Evolutionary conservation across 2,888 invertebrate genomes (phyloP), one percentile per base, ranked within the genome.

Genomic region (Saturnia pavonia): DNA sequence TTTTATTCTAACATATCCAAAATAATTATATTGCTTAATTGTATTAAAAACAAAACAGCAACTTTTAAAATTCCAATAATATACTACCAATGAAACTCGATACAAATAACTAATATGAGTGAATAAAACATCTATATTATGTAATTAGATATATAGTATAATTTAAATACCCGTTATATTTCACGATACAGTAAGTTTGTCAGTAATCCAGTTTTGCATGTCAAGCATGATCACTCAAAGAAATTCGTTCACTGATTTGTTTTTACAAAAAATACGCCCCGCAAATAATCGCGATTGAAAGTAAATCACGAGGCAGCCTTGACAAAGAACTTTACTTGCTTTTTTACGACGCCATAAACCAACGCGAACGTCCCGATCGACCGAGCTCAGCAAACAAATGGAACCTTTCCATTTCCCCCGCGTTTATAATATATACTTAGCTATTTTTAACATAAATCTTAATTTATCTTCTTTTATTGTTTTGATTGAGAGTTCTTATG

Each of bases 311-410:
- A 70, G 66, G 72, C 69, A 76, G 76, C 84, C 82, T 83, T 82
- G 81, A 78, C 80, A 81, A 75, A 80, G 80, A 82, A 82, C 76
- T 80, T 79, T 77, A 77, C 71, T 74, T 69, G 76, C 67, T 68
- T 77, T 76, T 85, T 83, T 76, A 78, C 76, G 74, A 72, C 43
- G 69, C 72, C 74, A 73, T 76, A 72, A 65, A 70, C 57, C 57
- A 60, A 60, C 51, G 27, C 65, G 57, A 70, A 48, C 51, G 66
- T 67, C 27, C 67, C 70, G 54, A 9, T 60, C 57, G 57, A 60
- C 43, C n/a, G 25, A 73, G 72, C 72, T 70, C 68, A 40, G 69
- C 71, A 78, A 76, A 73, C 76, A 77, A 75, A 76, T 75, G 70
- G 70, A 60, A 70, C 76, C 68, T 76, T 71, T 69, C 68, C 72